These are phyloP conservation scores for Himantopus leucocephalus DNA, from an alignment of 2,113 vertebrate genomes.

Conservation along the genomic window DNA sequence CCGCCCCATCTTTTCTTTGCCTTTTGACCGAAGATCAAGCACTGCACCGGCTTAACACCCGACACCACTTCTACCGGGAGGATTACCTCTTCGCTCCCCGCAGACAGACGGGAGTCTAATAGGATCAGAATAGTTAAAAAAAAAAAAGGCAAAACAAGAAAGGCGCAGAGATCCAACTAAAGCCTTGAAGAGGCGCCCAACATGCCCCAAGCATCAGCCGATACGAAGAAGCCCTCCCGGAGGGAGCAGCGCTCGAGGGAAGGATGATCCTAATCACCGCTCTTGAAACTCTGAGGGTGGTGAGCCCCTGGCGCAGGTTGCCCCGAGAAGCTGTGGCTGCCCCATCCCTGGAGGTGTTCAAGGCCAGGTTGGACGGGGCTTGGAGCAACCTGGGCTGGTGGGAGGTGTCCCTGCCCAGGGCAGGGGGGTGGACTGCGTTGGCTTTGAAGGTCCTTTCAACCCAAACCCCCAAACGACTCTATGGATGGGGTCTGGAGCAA, in stretches of 20 bases:
- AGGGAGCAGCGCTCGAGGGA: neutral
- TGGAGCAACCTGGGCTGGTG: neutral
- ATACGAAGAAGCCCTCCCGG: fast-evolving
- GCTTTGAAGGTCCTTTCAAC: neutral
- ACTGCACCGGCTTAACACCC: fast-evolving
- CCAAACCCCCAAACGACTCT: neutral
- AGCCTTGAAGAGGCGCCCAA: neutral
- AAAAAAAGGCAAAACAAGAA: neutral
- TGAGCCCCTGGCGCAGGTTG: neutral
- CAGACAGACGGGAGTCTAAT: fast-evolving
- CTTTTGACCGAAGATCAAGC: neutral
- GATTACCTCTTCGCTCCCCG: neutral
- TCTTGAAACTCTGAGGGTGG: neutral
- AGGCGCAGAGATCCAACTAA: neutral
- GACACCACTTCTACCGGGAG: neutral
- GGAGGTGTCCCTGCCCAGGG: neutral
- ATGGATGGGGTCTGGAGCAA: fast-evolving
- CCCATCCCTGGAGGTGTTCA: neutral
- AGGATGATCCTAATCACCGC: neutral
- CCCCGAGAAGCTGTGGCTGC: neutral
- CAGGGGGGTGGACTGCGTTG: neutral
- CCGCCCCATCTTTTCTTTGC: fast-evolving
- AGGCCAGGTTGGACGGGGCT: neutral
- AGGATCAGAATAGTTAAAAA: neutral
- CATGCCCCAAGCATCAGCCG: fast-evolving